Evolutionary conservation across 1,140 invertebrate genomes (phyloP).

Genomic region (Zaprionus capensis): DNA sequence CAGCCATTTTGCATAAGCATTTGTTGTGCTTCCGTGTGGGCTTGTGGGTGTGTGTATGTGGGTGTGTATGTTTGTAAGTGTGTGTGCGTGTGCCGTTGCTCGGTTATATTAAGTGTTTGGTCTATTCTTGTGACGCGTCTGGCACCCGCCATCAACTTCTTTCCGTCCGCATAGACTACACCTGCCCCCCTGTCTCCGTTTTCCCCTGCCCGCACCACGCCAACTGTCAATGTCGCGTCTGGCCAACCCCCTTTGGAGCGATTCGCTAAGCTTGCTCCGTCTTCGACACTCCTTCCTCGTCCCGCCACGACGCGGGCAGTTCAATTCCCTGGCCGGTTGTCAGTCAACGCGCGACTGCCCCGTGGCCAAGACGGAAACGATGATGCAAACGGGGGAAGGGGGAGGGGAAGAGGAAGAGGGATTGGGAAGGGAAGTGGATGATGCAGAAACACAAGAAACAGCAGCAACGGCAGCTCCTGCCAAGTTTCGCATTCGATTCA

Average conservation of each 20-base stretch:
- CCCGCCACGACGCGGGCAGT: conserved; percentile 20
- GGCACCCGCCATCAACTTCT: conserved; percentile 29
- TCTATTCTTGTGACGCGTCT: conserved; percentile 19
- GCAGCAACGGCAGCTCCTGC: conserved; percentile 14
- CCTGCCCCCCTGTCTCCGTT: not conserved
- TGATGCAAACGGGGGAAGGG: not conserved
- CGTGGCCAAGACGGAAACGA: conserved; percentile 40
- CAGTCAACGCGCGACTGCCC: conserved; percentile 66
- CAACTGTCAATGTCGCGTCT: conserved; percentile 32
- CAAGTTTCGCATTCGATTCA: conserved; percentile 66
- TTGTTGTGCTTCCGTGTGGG: conserved; percentile 13
- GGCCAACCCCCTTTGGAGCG: conserved; percentile 25
- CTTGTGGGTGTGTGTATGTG: conserved; percentile 15
- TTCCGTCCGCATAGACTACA: conserved; percentile 7
- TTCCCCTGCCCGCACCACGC: not conserved
- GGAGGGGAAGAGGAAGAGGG: not conserved
- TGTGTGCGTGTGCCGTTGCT: conserved; percentile 26
- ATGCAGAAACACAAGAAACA: not conserved
- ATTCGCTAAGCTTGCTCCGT: conserved; percentile 10
- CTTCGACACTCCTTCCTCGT: not conserved
- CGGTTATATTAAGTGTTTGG: conserved; percentile 37
- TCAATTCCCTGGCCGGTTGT: conserved; percentile 58
- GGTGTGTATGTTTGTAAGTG: not conserved
- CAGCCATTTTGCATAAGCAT: conserved; percentile 64
- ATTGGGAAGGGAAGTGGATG: not conserved